Evolutionary conservation across 2,797 vertebrate species (phyloP).

Genomic region (Botia kubotai): DNA sequence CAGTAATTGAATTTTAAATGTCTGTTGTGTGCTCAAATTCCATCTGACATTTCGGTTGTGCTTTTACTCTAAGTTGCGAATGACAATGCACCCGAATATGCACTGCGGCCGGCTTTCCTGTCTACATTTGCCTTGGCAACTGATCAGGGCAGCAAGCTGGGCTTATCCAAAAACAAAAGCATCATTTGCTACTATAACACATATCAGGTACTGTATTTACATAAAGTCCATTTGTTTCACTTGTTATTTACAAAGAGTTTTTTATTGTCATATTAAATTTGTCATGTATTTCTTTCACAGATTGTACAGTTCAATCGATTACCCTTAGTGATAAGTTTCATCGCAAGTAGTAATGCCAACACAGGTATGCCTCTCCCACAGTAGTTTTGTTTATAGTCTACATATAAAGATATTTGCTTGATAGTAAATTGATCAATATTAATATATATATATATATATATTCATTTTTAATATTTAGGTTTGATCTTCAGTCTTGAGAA

Average conservation of each 20-base stretch:
- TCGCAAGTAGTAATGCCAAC: conserved; percentile 93
- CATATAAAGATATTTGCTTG: neutral
- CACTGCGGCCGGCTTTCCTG: conserved; percentile 90
- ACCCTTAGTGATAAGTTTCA: conserved; percentile 96
- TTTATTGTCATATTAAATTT: neutral
- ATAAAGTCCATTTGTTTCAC: neutral
- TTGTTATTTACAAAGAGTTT: neutral
- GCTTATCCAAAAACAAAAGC: conserved; percentile 98
- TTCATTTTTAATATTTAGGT: conserved; percentile 75
- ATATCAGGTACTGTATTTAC: conserved; percentile 78
- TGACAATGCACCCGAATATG: conserved; percentile 93
- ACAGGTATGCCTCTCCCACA: conserved; percentile 80
- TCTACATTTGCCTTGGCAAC: conserved; percentile 96
- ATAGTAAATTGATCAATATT: neutral
- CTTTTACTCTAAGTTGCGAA: conserved; percentile 85
- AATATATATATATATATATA: neutral
- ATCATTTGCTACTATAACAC: conserved; percentile 98
- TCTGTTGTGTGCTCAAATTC: neutral
- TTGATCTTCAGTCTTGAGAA: conserved; percentile 96
- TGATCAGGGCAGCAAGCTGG: conserved; percentile 97
- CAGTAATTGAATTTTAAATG: neutral
- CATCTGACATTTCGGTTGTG: neutral
- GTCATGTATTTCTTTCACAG: conserved; percentile 67
- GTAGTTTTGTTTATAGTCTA: neutral
- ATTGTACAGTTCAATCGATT: conserved; percentile 95